phyloP scores from a whole-genome alignment of 1,140 invertebrate genomes.

The Brachionus sp. region DNA sequence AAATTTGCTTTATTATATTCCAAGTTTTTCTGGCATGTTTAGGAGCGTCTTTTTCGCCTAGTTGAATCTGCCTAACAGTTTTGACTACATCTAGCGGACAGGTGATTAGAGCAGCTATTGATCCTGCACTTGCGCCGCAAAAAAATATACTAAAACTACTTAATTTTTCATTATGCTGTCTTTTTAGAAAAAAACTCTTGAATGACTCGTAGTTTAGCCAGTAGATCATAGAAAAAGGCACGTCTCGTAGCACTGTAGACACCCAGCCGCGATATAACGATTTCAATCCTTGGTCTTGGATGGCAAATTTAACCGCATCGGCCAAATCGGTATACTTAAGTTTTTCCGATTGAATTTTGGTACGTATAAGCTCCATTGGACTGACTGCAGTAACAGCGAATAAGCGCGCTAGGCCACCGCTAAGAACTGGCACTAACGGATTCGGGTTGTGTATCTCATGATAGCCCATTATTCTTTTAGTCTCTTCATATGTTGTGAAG shows the following conservation, averaged over 20 bases:
- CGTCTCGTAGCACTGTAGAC: slow-evolving; percentile 26
- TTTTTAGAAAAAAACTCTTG: neutral
- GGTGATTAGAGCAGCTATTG: slow-evolving; percentile 15
- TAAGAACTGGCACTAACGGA: neutral
- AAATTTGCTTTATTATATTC: neutral
- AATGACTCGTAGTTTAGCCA: slow-evolving; percentile 41
- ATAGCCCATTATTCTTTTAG: neutral
- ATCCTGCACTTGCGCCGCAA: slow-evolving; percentile 27
- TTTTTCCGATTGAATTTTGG: slow-evolving; percentile 44
- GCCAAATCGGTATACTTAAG: neutral
- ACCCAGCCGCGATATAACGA: slow-evolving; percentile 30
- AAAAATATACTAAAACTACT: slow-evolving; percentile 10
- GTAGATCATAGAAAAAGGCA: slow-evolving; percentile 46
- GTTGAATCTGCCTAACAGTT: slow-evolving; percentile 44
- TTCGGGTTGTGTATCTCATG: neutral
- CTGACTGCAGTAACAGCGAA: slow-evolving; percentile 3
- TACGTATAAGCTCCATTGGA: slow-evolving; percentile 34
- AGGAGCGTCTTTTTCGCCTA: slow-evolving; percentile 16
- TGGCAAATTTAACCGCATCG: neutral
- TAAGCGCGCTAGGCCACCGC: slow-evolving; percentile 28
- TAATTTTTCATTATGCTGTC: neutral
- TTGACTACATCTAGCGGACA: slow-evolving; percentile 43
- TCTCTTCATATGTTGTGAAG: slow-evolving; percentile 38
- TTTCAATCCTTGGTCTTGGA: neutral
- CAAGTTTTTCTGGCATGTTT: neutral